phyloP scores from a whole-genome alignment of 2,113 vertebrate genomes.

The Anoplopoma fimbria region DNA sequence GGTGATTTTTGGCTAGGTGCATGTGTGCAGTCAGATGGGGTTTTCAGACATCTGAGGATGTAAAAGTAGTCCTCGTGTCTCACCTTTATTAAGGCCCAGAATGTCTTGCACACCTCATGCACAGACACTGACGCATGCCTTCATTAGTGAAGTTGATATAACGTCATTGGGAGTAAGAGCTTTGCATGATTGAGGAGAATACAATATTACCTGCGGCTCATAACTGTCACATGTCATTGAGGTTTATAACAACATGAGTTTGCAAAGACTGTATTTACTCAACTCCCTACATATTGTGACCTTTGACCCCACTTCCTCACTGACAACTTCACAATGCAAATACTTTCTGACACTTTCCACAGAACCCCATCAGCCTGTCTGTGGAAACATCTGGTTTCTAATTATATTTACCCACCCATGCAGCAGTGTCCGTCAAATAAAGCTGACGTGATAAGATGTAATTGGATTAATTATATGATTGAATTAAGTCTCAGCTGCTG shows the following conservation, averaged over 20 bases:
- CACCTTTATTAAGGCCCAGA: neutral
- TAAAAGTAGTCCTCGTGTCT: constrained; percentile 14
- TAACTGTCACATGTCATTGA: neutral
- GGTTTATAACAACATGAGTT: neutral
- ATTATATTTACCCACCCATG: constrained; percentile 10
- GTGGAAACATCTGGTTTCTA: constrained; percentile 26
- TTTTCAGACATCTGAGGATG: constrained; percentile 2
- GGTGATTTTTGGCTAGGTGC: neutral
- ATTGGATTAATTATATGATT: constrained; percentile 15
- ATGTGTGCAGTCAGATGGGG: constrained; percentile 8
- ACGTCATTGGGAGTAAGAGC: neutral
- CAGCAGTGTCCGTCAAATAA: constrained; percentile 5
- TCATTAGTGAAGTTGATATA: neutral
- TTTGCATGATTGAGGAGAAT: neutral
- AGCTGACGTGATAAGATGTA: neutral
- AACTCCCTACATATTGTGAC: neutral
- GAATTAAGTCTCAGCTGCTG: constrained; percentile 31
- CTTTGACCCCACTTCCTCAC: neutral
- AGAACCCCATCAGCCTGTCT: neutral
- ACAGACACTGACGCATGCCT: neutral
- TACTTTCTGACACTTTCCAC: neutral
- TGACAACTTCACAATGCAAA: neutral
- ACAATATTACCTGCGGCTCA: neutral
- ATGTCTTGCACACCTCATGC: neutral
- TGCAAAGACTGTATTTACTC: neutral